Conservation (phyloP, 2,113 vertebrate genomes). For the Pholis gunnellus region DNA sequence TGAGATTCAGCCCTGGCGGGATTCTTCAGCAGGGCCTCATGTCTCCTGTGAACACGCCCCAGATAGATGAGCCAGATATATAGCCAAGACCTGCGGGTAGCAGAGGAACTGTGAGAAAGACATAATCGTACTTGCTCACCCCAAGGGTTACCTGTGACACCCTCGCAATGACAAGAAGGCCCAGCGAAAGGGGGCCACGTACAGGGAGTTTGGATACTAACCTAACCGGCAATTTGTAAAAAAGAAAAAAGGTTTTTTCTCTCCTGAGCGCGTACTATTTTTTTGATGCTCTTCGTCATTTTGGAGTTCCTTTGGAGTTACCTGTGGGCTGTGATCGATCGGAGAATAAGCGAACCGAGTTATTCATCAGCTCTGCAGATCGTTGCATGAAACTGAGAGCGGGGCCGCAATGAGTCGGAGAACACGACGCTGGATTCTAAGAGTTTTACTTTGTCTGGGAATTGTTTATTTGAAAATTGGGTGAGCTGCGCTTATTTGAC, state of each 20-base stretch:
- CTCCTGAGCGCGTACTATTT: not conserved
- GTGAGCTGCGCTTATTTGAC: slow-evolving; percentile 83
- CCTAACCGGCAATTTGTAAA: slow-evolving; percentile 55
- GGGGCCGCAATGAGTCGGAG: slow-evolving; percentile 93
- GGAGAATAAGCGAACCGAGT: slow-evolving; percentile 60
- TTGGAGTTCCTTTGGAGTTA: slow-evolving; percentile 78
- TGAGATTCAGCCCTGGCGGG: slow-evolving; percentile 74
- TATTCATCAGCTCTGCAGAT: slow-evolving; percentile 65
- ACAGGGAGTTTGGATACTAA: slow-evolving; percentile 70
- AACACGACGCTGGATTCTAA: slow-evolving; percentile 95
- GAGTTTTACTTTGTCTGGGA: slow-evolving; percentile 94
- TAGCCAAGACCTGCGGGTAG: slow-evolving; percentile 79
- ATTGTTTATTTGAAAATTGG: slow-evolving; percentile 98
- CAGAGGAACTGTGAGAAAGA: slow-evolving; percentile 77
- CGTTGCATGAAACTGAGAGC: slow-evolving; percentile 74
- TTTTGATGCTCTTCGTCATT: slow-evolving; percentile 67
- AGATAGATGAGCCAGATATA: slow-evolving; percentile 85
- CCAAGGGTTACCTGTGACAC: slow-evolving; percentile 83
- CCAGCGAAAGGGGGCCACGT: slow-evolving; percentile 61
- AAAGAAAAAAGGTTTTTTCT: slow-evolving; percentile 13
- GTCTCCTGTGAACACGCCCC: slow-evolving; percentile 87
- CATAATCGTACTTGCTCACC: slow-evolving; percentile 73
- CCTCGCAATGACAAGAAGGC: slow-evolving; percentile 80
- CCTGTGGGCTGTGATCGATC: slow-evolving; percentile 68
- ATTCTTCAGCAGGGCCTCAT: slow-evolving; percentile 79